Evolutionary conservation across 2,888 invertebrate genomes (phyloP), one percentile per base, ranked within the genome.

Genomic region (Cephus pygmeus): DNA sequence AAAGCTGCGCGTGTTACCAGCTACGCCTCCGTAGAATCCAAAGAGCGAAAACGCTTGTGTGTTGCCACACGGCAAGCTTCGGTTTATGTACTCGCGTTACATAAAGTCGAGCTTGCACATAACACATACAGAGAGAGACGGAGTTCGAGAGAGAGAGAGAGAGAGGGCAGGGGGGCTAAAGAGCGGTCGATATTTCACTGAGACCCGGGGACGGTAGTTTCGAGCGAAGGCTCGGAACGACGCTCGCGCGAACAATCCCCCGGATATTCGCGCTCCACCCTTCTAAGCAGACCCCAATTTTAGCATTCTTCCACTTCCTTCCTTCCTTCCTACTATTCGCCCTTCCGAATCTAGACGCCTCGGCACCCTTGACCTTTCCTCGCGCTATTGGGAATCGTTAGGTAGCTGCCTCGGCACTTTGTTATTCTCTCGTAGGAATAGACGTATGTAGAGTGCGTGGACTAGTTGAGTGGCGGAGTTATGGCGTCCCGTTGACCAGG

Each of bases 161-260:
- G 81, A 78, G 77, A 73, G 34, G 73, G 56, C 36, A 30, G 75
- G 80, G 69, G 79, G 82, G 81, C 83, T 82, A 84, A 88, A 86
- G 81, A 81, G 79, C 87, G 89, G 85, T 89, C 90, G 89, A 89
- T 90, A 89, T 90, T 87, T 86, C 84, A 83, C 84, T 81, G 83
- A 82, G 86, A 85, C 84, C 84, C 85, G 82, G 80, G 83, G 80
- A 82, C 85, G 80, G 71, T 71, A 85, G 81, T 84, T 85, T 85
- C 84, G 80, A 82, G 83, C 84, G 85, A 87, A 83, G 85, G 87
- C 83, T 86, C 81, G 77, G 83, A 88, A 84, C 85, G 81, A 73
- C 80, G 79, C 81, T 77, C 82, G 83, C 73, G 75, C 80, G 75
- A 83, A 76, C 69, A 30, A 77, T 34, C 56, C 23, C 56, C 56